Percentiles rank a stretch among this genome's conserved stretches.
Evolutionary conservation across 2,797 vertebrate genomes (phyloP).

Genomic region (Alosa sapidissima): DNA sequence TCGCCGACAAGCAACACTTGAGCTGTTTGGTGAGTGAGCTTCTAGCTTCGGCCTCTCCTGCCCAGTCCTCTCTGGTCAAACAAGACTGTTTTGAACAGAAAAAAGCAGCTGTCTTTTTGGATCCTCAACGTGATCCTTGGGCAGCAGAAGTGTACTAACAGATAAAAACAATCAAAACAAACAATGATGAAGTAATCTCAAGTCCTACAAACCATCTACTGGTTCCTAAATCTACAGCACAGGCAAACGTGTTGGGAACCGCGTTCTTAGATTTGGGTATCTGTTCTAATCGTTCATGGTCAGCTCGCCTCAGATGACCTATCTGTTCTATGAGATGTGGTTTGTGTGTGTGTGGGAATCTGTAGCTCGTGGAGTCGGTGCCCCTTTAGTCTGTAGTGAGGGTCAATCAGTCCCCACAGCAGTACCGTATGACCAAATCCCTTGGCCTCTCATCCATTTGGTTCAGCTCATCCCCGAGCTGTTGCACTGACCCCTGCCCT

Average conservation of each 20-base stretch:
- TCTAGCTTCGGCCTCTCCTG: background rate
- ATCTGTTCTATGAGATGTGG: slow-evolving; percentile 2
- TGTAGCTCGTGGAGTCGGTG: background rate
- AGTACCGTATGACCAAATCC: background rate
- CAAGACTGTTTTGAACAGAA: background rate
- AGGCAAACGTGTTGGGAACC: background rate
- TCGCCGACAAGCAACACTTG: background rate
- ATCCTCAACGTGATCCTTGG: background rate
- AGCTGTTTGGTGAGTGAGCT: background rate
- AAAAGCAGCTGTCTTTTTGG: background rate
- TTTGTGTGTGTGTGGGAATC: background rate
- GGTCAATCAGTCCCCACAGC: slow-evolving; percentile 7
- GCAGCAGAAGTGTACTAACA: no score
- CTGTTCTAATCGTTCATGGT: background rate
- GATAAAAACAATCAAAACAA: background rate
- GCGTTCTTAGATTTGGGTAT: background rate
- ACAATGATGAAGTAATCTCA: background rate
- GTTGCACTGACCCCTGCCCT: slow-evolving; percentile 53
- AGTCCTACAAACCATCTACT: background rate
- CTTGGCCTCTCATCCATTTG: background rate
- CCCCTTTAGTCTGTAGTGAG: background rate
- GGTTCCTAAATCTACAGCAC: background rate
- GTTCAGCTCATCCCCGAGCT: background rate
- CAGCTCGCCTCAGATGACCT: background rate
- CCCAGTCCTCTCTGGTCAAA: background rate